Base-by-base conservation (phyloP, 2,797 vertebrate genomes). In the Balearica regulorum region DNA sequence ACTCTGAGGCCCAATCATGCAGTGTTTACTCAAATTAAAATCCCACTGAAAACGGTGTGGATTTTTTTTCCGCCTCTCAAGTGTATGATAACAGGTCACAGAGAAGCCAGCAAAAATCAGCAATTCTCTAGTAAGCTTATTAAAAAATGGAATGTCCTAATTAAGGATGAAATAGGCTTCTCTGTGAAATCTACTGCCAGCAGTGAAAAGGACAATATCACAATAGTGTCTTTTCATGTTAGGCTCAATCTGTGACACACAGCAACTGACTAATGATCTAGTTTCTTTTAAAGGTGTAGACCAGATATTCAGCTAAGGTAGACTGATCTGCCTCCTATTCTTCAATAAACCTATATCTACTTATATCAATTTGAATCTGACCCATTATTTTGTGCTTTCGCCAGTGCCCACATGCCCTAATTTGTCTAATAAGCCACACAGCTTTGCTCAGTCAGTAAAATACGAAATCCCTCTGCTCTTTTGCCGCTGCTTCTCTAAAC, bases 341-440 rank as follows among this genome's bases (percentile, higher is more conserved):
- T 79, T 83, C 46, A 69, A 31, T 9, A 94, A 93, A 72, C 5
- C 6, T 83, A 5, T 39, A 55, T 12, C 49, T 64, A 20, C 9
- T 55, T 51, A 6, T 19, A 65, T 48, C 10, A 41, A 1, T 5
- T 66, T 16, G 55, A 94, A 72, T 53, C 8, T 76, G 39, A 57
- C 6, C 11, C 21, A 37, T 49, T 46, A 69, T 70, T n/a, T 54
- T 43, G 20, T 62, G 19, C 26, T 54, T 6, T 46, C 0, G 1
- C 46, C 37, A 54, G 11, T 55, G 22, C 16, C 37, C 19, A 33
- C n/a, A 64, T 87, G 73, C 77, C 73, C 69, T 85, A 73, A 92
- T 96, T 91, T 96, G 39, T 94, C 43, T 96, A 94, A 97, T 90
- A 95, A 96, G 87, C 76, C 71, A 84, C 82, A 91, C n/a, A 94